phyloP scores from a whole-genome alignment of 2,113 vertebrate genomes.

The Phoxinus phoxinus region DNA sequence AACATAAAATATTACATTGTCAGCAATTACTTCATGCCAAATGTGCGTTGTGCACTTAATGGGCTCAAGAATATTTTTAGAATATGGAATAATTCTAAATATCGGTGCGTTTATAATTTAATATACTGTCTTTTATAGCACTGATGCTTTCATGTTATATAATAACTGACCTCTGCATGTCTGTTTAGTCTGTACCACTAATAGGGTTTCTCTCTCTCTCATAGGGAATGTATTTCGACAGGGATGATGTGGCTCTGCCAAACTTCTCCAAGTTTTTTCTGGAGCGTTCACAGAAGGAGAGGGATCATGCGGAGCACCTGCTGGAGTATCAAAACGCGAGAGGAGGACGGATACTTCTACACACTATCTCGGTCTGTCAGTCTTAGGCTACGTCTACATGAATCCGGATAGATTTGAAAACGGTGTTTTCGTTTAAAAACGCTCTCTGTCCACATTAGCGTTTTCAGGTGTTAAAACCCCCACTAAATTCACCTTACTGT shows the following conservation, averaged over 20 bases:
- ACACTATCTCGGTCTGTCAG: slow-evolving; percentile 69
- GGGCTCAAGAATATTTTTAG: not conserved
- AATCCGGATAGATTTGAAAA: too few relatives aligned
- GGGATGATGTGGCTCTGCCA: slow-evolving; percentile 74
- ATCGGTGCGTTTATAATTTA: not conserved
- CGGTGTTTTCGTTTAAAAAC: too few relatives aligned
- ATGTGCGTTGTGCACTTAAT: not conserved
- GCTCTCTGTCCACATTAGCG: too few relatives aligned
- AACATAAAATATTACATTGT: not conserved
- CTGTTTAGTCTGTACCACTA: not conserved
- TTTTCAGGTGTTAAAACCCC: too few relatives aligned
- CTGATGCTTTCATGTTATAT: not conserved
- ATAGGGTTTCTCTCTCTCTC: not conserved
- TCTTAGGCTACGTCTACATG: too few relatives aligned
- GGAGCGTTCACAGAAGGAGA: slow-evolving; percentile 71
- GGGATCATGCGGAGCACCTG: slow-evolving; percentile 73
- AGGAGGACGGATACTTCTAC: slow-evolving; percentile 75
- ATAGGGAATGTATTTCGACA: slow-evolving; percentile 79
- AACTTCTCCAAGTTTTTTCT: slow-evolving; percentile 77
- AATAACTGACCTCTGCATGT: not conserved
- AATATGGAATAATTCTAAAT: not conserved
- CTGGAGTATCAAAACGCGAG: slow-evolving; percentile 76
- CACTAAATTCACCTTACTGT: too few relatives aligned
- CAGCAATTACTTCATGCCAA: not conserved
- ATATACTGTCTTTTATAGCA: not conserved